Percentiles rank a stretch among this genome's conserved stretches.
These are phyloP conservation scores for Oscheius myriophilus DNA, from an alignment of 2,888 invertebrate genomes.

Conservation along the genomic window DNA sequence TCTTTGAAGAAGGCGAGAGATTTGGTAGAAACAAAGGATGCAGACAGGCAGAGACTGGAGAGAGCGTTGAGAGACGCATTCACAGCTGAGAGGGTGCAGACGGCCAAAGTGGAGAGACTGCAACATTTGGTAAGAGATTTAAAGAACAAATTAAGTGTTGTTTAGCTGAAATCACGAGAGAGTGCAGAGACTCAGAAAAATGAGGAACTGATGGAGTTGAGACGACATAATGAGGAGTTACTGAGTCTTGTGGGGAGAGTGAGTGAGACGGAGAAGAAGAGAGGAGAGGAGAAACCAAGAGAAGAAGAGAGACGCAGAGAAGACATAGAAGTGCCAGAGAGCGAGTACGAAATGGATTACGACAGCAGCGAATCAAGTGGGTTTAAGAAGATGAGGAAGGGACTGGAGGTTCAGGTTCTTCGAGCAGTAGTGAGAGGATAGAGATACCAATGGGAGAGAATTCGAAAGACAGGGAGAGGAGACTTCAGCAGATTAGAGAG, in stretches of 20 bases:
- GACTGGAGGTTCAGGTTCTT: slow-evolving; percentile 1
- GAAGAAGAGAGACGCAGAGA: not conserved
- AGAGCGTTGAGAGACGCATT: slow-evolving; percentile 6
- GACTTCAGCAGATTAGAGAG: slow-evolving; percentile 53
- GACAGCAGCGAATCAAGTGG: slow-evolving; percentile 12
- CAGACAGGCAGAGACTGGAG: slow-evolving; percentile 24
- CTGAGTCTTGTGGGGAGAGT: slow-evolving; percentile 6
- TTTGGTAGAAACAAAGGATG: not conserved
- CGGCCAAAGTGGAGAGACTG: slow-evolving; percentile 12
- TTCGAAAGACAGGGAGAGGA: slow-evolving; percentile 51
- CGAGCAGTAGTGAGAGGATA: slow-evolving; percentile 31
- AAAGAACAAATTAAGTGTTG: not conserved
- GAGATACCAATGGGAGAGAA: slow-evolving; percentile 60
- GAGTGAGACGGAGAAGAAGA: slow-evolving; percentile 21
- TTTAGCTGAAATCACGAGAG: slow-evolving; percentile 45
- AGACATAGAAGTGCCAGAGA: slow-evolving; percentile 35
- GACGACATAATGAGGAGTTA: not conserved
- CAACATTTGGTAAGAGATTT: slow-evolving; percentile 14
- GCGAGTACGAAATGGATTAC: slow-evolving; percentile 47
- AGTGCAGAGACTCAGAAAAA: slow-evolving; percentile 41
- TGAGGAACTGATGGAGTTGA: slow-evolving; percentile 33
- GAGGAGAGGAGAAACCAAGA: slow-evolving; percentile 8
- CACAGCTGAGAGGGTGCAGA: slow-evolving; percentile 13
- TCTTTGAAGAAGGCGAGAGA: slow-evolving; percentile 12
- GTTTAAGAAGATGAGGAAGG: slow-evolving; percentile 7